Evolutionary conservation across 2,888 invertebrate genomes (phyloP).

Genomic region (Odontothrips loti): DNA sequence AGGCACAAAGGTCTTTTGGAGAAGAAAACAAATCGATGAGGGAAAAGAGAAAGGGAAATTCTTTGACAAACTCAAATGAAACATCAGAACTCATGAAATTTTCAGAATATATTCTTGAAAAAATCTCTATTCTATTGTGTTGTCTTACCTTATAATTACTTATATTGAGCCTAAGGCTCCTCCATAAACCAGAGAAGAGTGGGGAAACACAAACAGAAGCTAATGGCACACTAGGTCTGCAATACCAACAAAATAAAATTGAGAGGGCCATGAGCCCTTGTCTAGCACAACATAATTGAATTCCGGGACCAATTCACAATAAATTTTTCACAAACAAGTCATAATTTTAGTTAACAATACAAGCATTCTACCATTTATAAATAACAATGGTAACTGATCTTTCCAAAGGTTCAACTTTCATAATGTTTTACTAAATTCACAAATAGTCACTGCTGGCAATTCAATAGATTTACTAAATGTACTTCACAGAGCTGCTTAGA

Average conservation of each 20-base stretch:
- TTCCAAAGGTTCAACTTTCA: background rate
- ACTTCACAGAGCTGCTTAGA: too few species aligned
- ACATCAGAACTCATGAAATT: background rate
- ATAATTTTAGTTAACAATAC: background rate
- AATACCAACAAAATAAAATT: too few species aligned
- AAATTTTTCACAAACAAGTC: background rate
- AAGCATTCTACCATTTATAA: background rate
- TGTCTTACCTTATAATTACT: too few species aligned
- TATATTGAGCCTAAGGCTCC: too few species aligned
- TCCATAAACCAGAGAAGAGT: too few species aligned
- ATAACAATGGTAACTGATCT: slow-evolving; percentile 1
- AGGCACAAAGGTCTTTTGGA: background rate
- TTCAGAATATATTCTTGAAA: background rate
- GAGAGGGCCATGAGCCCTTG: too few species aligned
- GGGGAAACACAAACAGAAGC: too few species aligned
- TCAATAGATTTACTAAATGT: too few species aligned
- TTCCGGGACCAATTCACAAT: too few species aligned
- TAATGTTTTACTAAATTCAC: background rate
- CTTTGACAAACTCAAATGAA: background rate
- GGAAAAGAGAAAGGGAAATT: background rate
- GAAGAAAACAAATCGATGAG: background rate
- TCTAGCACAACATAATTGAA: too few species aligned
- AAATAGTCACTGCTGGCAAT: too few species aligned
- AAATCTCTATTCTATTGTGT: background rate
- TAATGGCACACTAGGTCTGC: too few species aligned